Evolutionary conservation across 2,888 invertebrate genomes (phyloP).

Genomic region (Tetropium fuscum): DNA sequence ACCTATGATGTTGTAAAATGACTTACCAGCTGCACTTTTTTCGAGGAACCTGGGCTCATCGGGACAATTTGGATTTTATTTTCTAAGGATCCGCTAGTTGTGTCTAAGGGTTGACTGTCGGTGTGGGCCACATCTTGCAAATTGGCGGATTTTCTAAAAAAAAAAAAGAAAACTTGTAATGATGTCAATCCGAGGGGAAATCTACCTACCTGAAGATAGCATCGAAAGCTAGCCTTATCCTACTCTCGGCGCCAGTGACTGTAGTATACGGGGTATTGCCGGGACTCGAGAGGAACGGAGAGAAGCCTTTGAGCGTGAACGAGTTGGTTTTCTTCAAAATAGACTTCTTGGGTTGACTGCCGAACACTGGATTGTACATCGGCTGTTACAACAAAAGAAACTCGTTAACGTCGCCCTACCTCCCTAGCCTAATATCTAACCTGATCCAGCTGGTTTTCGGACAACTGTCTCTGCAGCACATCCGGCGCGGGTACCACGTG

Average conservation of each 20-base stretch:
- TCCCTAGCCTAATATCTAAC: too few relatives aligned
- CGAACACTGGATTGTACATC: slow-evolving; percentile 64
- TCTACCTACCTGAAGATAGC: slow-evolving; percentile 82
- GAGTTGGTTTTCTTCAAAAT: slow-evolving; percentile 95
- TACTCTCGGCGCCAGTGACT: slow-evolving; percentile 88
- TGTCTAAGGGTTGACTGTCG: slow-evolving; percentile 64
- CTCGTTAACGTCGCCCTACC: too few relatives aligned
- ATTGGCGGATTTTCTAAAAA: slow-evolving; percentile 76
- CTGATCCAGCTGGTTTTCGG: slow-evolving; percentile 58
- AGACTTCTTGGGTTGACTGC: slow-evolving; percentile 78
- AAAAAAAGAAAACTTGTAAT: slow-evolving; percentile 13
- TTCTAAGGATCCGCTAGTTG: slow-evolving; percentile 44
- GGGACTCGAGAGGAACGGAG: slow-evolving; percentile 70
- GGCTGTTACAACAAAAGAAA: slow-evolving; percentile 54
- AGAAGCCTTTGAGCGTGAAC: slow-evolving; percentile 74
- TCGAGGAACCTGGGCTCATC: slow-evolving; percentile 78
- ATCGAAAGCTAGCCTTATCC: slow-evolving; percentile 89
- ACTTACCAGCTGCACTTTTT: slow-evolving; percentile 91
- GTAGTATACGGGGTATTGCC: slow-evolving; percentile 78
- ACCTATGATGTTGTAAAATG: too few relatives aligned
- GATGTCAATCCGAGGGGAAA: too few relatives aligned
- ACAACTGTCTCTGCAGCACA: slow-evolving; percentile 68
- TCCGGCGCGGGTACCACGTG: slow-evolving; percentile 87
- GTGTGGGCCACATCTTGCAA: slow-evolving; percentile 80
- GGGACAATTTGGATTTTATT: slow-evolving; percentile 67